These are phyloP conservation scores for Arctocebus calabarensis DNA, from an alignment of 2,797 vertebrate species.

Conservation along the genomic window DNA sequence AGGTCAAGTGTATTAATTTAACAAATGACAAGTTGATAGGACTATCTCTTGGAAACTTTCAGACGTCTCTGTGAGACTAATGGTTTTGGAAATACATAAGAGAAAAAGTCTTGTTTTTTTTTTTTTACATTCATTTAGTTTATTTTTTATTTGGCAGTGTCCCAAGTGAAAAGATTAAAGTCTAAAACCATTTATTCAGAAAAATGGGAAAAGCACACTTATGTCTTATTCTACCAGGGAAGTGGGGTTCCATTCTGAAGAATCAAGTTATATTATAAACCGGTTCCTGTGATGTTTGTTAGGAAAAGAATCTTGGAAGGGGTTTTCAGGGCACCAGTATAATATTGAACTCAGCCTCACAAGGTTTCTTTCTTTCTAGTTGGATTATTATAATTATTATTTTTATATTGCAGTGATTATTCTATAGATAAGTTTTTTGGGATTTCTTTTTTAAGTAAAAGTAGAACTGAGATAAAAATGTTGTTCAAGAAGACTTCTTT, in stretches of 20 bases:
- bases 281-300: conserved; percentile 32
- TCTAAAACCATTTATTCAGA: conserved; percentile 6
- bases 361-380: not conserved
- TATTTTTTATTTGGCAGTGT: conserved; percentile 23
- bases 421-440: conserved; percentile 43
- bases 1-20: conserved; percentile 73
- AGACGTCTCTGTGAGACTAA: conserved; percentile 53
- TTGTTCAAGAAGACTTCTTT: conserved; percentile 3
- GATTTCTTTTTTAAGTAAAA: not conserved
- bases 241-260: not conserved
- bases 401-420: not conserved
- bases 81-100: conserved; percentile 12
- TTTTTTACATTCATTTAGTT: conserved; percentile 17
- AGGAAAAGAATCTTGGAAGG: not conserved
- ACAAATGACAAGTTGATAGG: conserved; percentile 66
- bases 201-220: not conserved
- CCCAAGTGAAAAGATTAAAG: conserved; percentile 11
- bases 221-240: not conserved
- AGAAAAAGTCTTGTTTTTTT: not conserved
- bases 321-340: not conserved
- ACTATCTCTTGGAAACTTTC: conserved; percentile 54
- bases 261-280: not conserved
- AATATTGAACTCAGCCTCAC: not conserved
- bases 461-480: not conserved
- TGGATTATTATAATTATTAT: not conserved